These are phyloP conservation scores for Theocolax elegans DNA, from an alignment of 1,140 invertebrate species.

Conservation along the genomic window DNA sequence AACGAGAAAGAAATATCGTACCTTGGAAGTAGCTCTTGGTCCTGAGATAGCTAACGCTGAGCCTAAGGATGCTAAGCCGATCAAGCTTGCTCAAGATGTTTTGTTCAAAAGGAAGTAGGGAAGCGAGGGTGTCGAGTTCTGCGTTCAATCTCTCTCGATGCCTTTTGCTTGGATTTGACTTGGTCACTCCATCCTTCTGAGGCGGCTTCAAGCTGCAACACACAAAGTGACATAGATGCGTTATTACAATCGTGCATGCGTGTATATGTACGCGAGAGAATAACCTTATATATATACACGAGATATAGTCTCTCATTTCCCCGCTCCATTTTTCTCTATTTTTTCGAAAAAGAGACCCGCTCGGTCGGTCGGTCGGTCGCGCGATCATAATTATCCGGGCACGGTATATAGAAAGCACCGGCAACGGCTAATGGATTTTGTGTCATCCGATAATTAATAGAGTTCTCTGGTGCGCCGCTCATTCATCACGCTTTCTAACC, in stretches of 20 bases:
- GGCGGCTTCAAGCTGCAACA: conserved; percentile 90
- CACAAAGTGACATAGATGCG: conserved; percentile 42
- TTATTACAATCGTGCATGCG: neutral
- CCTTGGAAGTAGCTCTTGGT: conserved; percentile 99
- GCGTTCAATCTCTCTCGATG: conserved; percentile 97
- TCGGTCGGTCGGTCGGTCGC: no score
- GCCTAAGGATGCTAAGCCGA: conserved; percentile 94
- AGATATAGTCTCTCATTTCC: no score
- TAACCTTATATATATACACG: no score
- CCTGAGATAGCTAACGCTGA: conserved; percentile 97
- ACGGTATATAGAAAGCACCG: conserved; percentile 35
- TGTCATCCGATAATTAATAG: conserved; percentile 69
- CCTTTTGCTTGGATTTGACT: conserved; percentile 97
- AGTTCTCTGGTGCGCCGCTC: conserved; percentile 55
- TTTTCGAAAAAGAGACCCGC: no score
- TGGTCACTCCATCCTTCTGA: conserved; percentile 95
- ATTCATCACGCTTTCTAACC: conserved; percentile 68
- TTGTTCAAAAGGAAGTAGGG: conserved; percentile 96
- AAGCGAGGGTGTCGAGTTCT: conserved; percentile 97
- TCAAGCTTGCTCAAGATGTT: conserved; percentile 98
- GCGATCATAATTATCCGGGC: no score
- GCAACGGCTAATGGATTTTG: conserved; percentile 64
- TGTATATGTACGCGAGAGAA: neutral
- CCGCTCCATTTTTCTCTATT: no score
- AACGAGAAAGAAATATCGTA: no score